phyloP scores from a whole-genome alignment of 2,113 vertebrate species.

The Microtus montanus region DNA sequence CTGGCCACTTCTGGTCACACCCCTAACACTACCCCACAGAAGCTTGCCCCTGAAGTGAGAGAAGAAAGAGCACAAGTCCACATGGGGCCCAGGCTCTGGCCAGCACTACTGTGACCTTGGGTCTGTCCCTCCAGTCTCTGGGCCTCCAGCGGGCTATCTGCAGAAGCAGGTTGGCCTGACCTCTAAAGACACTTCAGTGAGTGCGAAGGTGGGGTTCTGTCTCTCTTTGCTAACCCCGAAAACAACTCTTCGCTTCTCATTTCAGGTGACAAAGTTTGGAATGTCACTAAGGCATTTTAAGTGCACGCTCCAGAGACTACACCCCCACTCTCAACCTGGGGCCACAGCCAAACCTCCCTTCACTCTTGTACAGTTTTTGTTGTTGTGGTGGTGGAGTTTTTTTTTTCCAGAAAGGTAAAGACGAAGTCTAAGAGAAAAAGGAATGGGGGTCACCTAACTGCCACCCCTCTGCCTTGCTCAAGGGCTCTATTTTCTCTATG shows the following conservation, averaged over 20 bases:
- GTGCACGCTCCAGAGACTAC: background rate
- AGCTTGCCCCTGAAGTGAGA: background rate
- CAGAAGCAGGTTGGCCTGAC: background rate
- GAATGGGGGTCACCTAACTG: background rate
- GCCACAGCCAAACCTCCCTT: background rate
- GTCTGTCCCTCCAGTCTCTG: background rate
- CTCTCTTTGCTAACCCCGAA: background rate
- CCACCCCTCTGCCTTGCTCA: background rate
- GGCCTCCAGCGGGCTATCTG: background rate
- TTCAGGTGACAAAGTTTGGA: background rate
- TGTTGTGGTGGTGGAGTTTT: too few relatives aligned
- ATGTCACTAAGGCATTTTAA: background rate
- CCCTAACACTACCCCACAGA: background rate
- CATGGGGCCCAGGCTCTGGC: background rate
- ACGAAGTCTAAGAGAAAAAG: background rate
- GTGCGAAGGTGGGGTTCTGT: background rate
- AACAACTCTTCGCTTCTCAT: slow-evolving; percentile 16
- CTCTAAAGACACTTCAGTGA: background rate
- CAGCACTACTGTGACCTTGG: slow-evolving; percentile 5
- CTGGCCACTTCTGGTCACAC: background rate
- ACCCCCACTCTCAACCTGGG: background rate
- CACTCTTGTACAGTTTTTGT: background rate
- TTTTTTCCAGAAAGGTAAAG: background rate
- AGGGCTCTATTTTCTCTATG: background rate
- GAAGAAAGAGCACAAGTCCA: background rate